phyloP scores from a whole-genome alignment of 2,888 invertebrate genomes.

The Agrotis ipsilon region DNA sequence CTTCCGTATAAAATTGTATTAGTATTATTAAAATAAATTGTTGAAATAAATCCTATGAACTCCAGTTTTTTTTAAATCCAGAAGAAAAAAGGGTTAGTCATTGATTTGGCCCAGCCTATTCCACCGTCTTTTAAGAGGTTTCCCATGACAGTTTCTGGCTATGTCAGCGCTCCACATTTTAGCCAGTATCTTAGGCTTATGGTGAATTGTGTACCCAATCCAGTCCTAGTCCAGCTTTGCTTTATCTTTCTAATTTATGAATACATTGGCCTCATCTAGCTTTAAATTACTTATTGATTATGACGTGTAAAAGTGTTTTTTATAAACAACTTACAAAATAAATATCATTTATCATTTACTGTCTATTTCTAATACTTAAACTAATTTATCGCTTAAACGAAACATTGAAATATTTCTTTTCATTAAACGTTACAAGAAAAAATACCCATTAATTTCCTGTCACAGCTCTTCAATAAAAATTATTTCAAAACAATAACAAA shows the following conservation, averaged over 20 bases:
- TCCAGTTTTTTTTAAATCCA: background rate
- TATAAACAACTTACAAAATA: too few relatives aligned
- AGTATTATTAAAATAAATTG: too few relatives aligned
- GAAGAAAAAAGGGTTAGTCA: background rate
- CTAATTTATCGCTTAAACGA: background rate
- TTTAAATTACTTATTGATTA: too few relatives aligned
- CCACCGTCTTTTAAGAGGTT: background rate
- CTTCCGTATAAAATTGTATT: too few relatives aligned
- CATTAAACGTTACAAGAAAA: background rate
- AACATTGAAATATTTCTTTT: background rate
- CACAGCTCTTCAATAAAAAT: background rate
- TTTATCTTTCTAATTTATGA: background rate
- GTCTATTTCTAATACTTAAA: too few relatives aligned
- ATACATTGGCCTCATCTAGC: too few relatives aligned
- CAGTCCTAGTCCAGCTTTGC: background rate
- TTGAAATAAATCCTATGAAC: background rate
- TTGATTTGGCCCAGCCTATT: background rate
- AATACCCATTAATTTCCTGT: background rate
- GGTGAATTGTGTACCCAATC: background rate
- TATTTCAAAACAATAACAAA: slow-evolving; percentile 39
- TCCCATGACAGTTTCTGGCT: background rate
- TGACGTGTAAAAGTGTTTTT: too few relatives aligned
- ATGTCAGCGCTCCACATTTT: background rate
- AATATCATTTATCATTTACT: too few relatives aligned
- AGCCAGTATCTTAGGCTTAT: background rate